phyloP scores from a whole-genome alignment of 2,888 invertebrate species.

The Cheilosia vulpina region DNA sequence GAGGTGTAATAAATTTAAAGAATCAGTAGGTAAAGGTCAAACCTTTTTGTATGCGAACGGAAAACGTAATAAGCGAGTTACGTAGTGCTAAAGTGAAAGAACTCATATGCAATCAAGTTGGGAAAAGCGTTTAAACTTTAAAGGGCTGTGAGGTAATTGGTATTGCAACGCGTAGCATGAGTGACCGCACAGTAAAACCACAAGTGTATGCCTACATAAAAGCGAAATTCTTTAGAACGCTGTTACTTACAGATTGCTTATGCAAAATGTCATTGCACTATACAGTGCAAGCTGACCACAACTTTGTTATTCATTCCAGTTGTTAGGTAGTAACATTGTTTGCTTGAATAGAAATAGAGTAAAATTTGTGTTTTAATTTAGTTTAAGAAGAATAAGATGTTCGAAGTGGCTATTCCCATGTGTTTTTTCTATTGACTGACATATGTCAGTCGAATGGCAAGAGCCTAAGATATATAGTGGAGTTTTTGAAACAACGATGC shows the following conservation, averaged over 20 bases:
- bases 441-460: too few species aligned
- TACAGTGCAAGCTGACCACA: not conserved
- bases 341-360: too few species aligned
- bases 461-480: too few species aligned
- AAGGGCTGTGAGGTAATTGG: not conserved
- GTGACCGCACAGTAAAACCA: conserved; percentile 8
- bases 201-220: not conserved
- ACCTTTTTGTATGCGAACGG: conserved; percentile 11
- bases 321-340: not conserved
- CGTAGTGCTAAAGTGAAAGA: not conserved
- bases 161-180: not conserved
- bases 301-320: not conserved
- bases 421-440: too few species aligned
- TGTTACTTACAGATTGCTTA: not conserved
- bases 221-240: conserved; percentile 9
- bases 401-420: too few species aligned
- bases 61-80: conserved; percentile 6
- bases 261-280: conserved; percentile 18
- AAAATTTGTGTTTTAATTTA: too few species aligned
- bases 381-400: too few species aligned
- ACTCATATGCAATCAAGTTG: not conserved
- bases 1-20: conserved; percentile 41
- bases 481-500: too few species aligned
- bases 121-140: not conserved
- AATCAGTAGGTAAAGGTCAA: conserved; percentile 50